Percentiles rank a stretch among this genome's conserved stretches.
Evolutionary conservation across 1,140 invertebrate genomes (phyloP).

Genomic region (Drosophila tsacasi): DNA sequence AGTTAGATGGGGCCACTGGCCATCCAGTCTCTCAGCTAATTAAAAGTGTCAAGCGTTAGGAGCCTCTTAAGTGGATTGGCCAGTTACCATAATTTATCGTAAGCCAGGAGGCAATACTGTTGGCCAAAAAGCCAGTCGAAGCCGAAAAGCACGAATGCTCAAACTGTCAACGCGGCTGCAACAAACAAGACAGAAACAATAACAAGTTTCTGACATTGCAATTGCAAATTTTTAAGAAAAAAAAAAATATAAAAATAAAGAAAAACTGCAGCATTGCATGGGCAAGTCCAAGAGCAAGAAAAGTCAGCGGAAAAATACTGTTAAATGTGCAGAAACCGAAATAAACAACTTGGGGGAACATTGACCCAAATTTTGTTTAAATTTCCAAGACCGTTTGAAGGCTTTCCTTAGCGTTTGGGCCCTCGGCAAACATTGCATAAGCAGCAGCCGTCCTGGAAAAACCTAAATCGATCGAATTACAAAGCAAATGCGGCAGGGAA

Average conservation of each 20-base stretch:
- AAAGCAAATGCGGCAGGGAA: slow-evolving; percentile 60
- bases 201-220: slow-evolving; percentile 59
- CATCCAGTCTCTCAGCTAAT: slow-evolving; percentile 19
- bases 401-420: slow-evolving; percentile 25
- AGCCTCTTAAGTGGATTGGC: slow-evolving; percentile 14
- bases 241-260: slow-evolving; percentile 19
- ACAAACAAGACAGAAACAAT: slow-evolving; percentile 28
- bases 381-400: slow-evolving; percentile 59
- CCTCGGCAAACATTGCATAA: slow-evolving; percentile 76
- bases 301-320: slow-evolving; percentile 70
- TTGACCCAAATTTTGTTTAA: slow-evolving; percentile 68
- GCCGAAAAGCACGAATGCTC: slow-evolving; percentile 26
- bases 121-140: slow-evolving; percentile 26
- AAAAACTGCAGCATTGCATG: slow-evolving; percentile 72
- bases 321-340: slow-evolving; percentile 73
- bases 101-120: neutral
- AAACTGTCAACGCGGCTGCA: slow-evolving; percentile 64
- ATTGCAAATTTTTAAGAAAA: slow-evolving; percentile 35
- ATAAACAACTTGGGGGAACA: slow-evolving; percentile 49
- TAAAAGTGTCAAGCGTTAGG: slow-evolving; percentile 20
- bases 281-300: slow-evolving; percentile 79
- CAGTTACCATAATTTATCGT: slow-evolving; percentile 31
- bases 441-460: slow-evolving; percentile 68
- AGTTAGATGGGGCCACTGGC: slow-evolving; percentile 20
- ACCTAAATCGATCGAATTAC: slow-evolving; percentile 68